A percentile compares a stretch with the other conserved stretches of the same genome.
Conservation (phyloP, 2,888 invertebrate species). For the Drepanosiphum platanoidis region DNA sequence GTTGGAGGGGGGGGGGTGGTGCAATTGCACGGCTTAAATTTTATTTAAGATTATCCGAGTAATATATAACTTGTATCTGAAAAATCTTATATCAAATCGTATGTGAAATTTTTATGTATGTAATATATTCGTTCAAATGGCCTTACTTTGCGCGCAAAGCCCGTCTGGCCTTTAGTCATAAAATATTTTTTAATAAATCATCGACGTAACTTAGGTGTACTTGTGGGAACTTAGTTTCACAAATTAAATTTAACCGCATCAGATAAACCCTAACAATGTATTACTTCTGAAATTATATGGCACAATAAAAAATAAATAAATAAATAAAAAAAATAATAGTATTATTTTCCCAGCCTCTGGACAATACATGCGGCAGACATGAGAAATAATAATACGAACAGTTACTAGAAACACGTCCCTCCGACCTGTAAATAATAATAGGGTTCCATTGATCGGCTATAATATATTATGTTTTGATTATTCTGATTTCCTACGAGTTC, state of each 20-base stretch:
- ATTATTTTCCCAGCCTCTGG: background rate
- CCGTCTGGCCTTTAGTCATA: background rate
- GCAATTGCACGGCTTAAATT: no score
- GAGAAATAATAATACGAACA: background rate
- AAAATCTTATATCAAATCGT: background rate
- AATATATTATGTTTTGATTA: no score
- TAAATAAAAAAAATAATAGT: background rate
- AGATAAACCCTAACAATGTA: background rate
- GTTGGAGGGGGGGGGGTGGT: no score
- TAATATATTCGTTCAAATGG: background rate
- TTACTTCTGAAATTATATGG: background rate
- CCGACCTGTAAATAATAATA: background rate
- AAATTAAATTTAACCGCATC: slow-evolving; percentile 1
- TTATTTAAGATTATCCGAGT: no score
- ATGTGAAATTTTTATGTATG: background rate
- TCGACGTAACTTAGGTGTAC: background rate
- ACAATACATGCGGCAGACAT: background rate
- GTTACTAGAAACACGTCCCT: background rate
- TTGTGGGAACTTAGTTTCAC: slow-evolving; percentile 12
- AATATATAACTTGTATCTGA: background rate
- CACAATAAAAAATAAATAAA: background rate
- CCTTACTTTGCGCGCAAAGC: background rate
- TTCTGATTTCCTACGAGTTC: no score
- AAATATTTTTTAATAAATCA: background rate
- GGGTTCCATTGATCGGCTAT: no score